Evolutionary conservation across 2,888 invertebrate genomes (phyloP).

Genomic region (Hybos culiciformis): DNA sequence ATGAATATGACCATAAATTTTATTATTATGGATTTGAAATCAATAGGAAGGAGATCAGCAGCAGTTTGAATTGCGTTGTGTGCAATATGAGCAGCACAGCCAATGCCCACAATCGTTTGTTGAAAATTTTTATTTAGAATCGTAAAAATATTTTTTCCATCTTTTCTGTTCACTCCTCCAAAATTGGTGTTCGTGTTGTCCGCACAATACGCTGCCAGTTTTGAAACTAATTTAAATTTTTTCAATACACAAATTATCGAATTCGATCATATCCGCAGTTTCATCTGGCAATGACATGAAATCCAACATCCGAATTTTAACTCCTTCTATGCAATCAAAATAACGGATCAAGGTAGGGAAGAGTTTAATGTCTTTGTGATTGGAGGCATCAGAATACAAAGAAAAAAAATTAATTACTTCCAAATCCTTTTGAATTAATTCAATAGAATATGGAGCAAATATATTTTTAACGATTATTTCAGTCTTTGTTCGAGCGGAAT

Average conservation of each 20-base stretch:
- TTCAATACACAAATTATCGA: too few species aligned
- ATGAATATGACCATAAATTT: slow-evolving; percentile 3
- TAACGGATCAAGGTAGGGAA: neutral
- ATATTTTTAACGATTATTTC: slow-evolving; percentile 9
- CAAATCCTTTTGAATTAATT: slow-evolving; percentile 1
- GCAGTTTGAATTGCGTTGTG: slow-evolving; percentile 9
- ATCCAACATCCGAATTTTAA: too few species aligned
- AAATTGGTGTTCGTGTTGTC: too few species aligned
- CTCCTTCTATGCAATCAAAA: too few species aligned
- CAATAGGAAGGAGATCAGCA: slow-evolving; percentile 16
- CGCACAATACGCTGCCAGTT: too few species aligned
- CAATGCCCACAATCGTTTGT: slow-evolving; percentile 12
- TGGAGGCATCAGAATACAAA: neutral
- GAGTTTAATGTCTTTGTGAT: slow-evolving; percentile 3
- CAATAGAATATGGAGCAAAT: slow-evolving; percentile 8
- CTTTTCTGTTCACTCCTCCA: neutral
- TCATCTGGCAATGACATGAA: too few species aligned
- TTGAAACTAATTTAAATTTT: too few species aligned
- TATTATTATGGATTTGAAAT: slow-evolving; percentile 8
- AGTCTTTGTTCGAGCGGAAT: slow-evolving; percentile 8
- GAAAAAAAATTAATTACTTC: neutral
- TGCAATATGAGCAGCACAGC: slow-evolving; percentile 16
- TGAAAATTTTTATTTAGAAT: neutral
- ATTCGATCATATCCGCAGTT: too few species aligned
- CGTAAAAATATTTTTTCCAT: neutral